Conservation (phyloP, 2,113 vertebrate genomes). For the Capreolus pygargus region DNA sequence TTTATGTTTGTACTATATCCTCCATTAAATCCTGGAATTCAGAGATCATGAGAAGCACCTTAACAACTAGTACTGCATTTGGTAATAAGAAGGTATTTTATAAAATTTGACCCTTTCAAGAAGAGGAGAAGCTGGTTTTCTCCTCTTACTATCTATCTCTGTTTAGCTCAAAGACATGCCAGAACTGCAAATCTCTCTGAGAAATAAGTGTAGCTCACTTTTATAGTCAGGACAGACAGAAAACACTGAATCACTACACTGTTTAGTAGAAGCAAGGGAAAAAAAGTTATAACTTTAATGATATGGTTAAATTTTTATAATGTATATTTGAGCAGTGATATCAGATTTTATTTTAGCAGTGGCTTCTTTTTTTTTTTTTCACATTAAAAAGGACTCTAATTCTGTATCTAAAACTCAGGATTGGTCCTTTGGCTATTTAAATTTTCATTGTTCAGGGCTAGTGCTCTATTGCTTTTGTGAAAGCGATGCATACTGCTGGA, state of each 20-base stretch:
- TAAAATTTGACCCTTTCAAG: not conserved
- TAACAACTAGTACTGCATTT: not conserved
- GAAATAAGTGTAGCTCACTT: not conserved
- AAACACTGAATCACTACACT: not conserved
- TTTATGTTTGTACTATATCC: not conserved
- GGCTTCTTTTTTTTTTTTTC: rapidly evolving
- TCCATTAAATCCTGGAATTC: not conserved
- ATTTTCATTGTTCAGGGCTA: not conserved
- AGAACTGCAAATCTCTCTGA: not conserved
- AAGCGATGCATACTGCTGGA: not conserved
- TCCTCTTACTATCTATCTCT: not conserved
- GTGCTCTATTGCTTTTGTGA: not conserved
- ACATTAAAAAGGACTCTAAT: not conserved
- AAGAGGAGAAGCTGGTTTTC: not conserved
- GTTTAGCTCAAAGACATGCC: not conserved
- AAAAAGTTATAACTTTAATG: not conserved
- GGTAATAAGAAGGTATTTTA: conserved; percentile 9
- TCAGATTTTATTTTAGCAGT: conserved; percentile 16
- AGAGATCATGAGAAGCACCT: not conserved
- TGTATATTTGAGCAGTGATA: not conserved
- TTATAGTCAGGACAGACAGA: not conserved
- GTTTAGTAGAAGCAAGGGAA: not conserved
- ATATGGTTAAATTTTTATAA: not conserved
- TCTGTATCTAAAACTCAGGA: not conserved
- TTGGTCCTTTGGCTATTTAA: not conserved